These are phyloP conservation scores for Pollenia griseotomentosa DNA, from an alignment of 2,888 invertebrate genomes.

Conservation along the genomic window DNA sequence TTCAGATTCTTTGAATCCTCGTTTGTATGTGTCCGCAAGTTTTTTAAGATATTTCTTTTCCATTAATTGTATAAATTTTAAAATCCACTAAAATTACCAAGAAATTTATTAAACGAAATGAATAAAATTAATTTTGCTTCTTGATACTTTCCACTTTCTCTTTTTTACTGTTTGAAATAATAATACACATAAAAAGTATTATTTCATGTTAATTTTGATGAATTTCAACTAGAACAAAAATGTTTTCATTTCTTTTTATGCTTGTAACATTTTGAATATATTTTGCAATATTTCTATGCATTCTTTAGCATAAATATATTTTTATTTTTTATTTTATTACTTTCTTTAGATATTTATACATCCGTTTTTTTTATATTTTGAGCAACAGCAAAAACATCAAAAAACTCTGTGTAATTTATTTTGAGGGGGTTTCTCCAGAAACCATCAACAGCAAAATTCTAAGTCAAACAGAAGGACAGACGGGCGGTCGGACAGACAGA, in stretches of 20 bases:
- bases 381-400: neutral
- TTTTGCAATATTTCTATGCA: conserved; percentile 28
- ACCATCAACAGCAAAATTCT: conserved; percentile 39
- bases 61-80: conserved; percentile 4
- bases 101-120: conserved; percentile 4
- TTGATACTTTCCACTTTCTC: conserved; percentile 17
- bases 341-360: neutral
- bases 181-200: conserved; percentile 20
- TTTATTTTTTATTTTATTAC: conserved; percentile 28
- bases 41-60: neutral
- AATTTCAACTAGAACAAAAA: conserved; percentile 19
- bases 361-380: conserved; percentile 15
- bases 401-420: conserved; percentile 34
- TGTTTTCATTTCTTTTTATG: conserved; percentile 1
- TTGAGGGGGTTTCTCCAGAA: conserved; percentile 39
- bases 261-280: conserved; percentile 13
- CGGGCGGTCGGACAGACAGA: neutral
- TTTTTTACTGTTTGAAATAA: too few relatives aligned
- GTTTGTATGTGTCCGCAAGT: neutral
- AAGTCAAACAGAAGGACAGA: conserved; percentile 30
- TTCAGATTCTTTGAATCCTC: neutral
- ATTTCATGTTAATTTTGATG: conserved; percentile 59
- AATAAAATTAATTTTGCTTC: conserved; percentile 22
- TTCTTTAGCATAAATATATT: neutral
- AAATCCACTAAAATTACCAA: conserved; percentile 48